These are phyloP conservation scores for Sylvicola fuscatus DNA, from an alignment of 2,888 invertebrate species.

Conservation along the genomic window DNA sequence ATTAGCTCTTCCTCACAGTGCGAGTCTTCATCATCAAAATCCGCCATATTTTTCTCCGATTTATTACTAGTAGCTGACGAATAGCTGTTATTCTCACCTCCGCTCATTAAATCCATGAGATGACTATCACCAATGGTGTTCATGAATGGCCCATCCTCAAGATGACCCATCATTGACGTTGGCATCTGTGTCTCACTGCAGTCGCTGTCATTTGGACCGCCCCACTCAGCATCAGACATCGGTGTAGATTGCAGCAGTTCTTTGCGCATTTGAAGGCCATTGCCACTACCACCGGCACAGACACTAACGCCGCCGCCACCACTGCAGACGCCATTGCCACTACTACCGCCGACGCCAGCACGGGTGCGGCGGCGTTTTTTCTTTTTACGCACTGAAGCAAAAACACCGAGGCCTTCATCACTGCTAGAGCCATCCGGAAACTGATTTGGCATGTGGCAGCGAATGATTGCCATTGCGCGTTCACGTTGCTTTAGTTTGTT, in stretches of 20 bases:
- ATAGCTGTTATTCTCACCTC: slow-evolving; percentile 59
- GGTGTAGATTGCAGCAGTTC: background rate
- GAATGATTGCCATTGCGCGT: slow-evolving; percentile 13
- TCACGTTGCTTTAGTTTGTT: slow-evolving; percentile 2
- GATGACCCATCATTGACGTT: slow-evolving; percentile 22
- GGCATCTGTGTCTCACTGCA: slow-evolving; percentile 20
- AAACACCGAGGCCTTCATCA: slow-evolving; percentile 11
- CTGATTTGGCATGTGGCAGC: slow-evolving; percentile 15
- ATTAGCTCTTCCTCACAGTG: slow-evolving; percentile 71
- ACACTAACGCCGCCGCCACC: too few species aligned
- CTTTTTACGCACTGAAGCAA: slow-evolving; percentile 17
- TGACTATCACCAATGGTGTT: slow-evolving; percentile 26
- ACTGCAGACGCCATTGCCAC: too few species aligned
- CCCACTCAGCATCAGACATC: slow-evolving; percentile 5
- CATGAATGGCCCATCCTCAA: slow-evolving; percentile 28
- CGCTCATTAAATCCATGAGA: slow-evolving; percentile 27
- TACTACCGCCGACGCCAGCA: too few species aligned
- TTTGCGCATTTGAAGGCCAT: too few species aligned
- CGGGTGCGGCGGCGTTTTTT: too few species aligned
- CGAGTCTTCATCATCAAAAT: slow-evolving; percentile 79
- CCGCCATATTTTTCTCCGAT: slow-evolving; percentile 86
- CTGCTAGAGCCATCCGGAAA: slow-evolving; percentile 21
- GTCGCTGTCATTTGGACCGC: slow-evolving; percentile 23
- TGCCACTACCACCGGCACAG: too few species aligned
- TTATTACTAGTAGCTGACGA: slow-evolving; percentile 86